phyloP scores from a whole-genome alignment of 2,797 vertebrate genomes.

The Lepus townsendii region DNA sequence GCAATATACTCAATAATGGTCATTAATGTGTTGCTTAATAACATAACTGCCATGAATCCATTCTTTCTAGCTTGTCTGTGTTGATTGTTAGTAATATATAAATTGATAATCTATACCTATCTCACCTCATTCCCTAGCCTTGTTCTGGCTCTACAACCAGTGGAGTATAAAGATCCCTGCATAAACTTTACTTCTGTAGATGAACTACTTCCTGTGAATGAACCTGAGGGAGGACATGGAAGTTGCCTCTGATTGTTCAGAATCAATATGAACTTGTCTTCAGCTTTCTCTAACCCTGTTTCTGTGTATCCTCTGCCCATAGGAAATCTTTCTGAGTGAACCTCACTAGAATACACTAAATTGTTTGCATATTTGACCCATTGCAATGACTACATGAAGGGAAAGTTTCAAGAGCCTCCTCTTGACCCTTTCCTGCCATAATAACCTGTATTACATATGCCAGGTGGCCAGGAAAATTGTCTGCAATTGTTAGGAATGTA shows the following conservation, averaged over 20 bases:
- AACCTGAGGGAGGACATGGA: not conserved
- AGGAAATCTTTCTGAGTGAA: conserved; percentile 5
- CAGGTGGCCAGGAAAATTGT: not conserved
- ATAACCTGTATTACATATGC: not conserved
- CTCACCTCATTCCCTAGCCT: not conserved
- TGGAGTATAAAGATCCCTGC: not conserved
- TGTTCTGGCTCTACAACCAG: not conserved
- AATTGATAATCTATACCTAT: not conserved
- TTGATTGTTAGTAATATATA: conserved; percentile 8
- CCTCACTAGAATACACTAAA: not conserved
- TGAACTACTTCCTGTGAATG: not conserved
- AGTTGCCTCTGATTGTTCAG: not conserved
- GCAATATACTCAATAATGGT: not conserved
- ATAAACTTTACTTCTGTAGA: not conserved
- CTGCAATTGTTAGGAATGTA: not conserved
- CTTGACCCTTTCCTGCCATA: not conserved
- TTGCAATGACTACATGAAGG: not conserved
- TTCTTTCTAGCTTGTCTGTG: not conserved
- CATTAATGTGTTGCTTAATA: not conserved
- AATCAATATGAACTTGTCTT: not conserved
- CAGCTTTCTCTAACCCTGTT: not conserved
- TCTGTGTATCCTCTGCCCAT: not conserved
- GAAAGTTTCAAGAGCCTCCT: not conserved
- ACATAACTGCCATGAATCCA: not conserved
- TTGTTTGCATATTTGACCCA: not conserved